Percentiles rank a stretch among this genome's conserved stretches.
Conservation (phyloP, 2,113 vertebrate species). For the Coracopsis vasa region DNA sequence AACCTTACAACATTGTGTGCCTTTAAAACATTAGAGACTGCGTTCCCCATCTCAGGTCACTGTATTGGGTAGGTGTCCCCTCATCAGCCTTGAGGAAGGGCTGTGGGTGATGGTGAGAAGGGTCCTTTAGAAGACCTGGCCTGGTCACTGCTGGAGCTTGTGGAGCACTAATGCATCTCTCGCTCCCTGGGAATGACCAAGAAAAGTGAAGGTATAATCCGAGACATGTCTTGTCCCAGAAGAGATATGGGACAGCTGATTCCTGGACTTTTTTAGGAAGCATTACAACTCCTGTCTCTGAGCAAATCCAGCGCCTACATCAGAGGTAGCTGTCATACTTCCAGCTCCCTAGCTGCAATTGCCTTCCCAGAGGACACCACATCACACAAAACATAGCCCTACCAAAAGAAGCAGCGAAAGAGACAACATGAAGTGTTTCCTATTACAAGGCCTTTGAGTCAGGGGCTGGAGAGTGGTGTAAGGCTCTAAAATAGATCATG, state of each 20-base stretch:
- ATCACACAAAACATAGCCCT: background rate
- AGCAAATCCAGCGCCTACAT: background rate
- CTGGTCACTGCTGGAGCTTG: fast-evolving
- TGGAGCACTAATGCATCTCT: background rate
- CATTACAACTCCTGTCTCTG: background rate
- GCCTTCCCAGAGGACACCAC: background rate
- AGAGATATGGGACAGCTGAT: background rate
- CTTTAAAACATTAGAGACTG: fast-evolving
- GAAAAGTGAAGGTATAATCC: background rate
- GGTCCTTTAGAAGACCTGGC: background rate
- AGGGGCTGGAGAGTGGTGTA: background rate
- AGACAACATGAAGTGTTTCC: background rate
- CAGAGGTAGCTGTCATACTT: background rate
- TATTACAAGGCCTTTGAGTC: constrained; percentile 17
- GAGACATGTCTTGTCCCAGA: background rate
- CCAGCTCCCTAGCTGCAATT: background rate
- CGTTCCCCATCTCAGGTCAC: background rate
- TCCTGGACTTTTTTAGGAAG: background rate
- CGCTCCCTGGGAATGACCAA: fast-evolving
- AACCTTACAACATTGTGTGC: background rate
- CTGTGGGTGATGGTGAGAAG: background rate
- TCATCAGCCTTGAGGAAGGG: background rate
- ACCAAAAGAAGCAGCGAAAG: background rate
- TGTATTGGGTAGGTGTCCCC: fast-evolving
- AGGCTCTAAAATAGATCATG: constrained; percentile 24